Percentiles rank a stretch among this genome's conserved stretches.
Conservation (phyloP, 2,797 vertebrate species). For the Pagetopsis macropterus region DNA sequence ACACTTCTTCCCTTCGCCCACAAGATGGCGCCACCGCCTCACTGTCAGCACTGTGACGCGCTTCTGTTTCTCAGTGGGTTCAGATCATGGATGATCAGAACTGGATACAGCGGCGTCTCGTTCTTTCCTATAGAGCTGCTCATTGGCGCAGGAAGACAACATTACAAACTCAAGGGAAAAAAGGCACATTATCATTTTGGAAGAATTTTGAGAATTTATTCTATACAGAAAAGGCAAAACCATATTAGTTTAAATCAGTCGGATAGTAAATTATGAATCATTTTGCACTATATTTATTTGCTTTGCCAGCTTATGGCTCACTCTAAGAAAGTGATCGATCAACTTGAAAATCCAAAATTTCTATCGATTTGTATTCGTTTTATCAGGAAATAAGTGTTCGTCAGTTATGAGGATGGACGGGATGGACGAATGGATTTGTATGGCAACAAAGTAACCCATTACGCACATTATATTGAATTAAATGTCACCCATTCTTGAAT, state of each 20-base stretch:
- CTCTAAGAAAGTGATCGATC: not conserved
- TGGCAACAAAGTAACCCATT: not conserved
- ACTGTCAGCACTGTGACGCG: not conserved
- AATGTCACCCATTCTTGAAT: not conserved
- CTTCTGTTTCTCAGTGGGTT: not conserved
- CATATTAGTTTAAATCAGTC: not conserved
- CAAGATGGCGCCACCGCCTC: conserved; percentile 2
- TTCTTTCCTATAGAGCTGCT: no score
- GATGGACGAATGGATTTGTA: not conserved
- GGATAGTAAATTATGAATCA: not conserved
- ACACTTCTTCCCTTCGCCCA: not conserved
- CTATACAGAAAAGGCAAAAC: not conserved
- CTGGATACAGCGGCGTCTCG: no score
- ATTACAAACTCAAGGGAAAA: not conserved
- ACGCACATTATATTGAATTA: not conserved
- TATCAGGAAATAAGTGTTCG: not conserved
- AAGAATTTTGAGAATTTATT: not conserved
- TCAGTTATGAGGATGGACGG: not conserved
- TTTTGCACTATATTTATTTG: not conserved
- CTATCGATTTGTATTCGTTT: not conserved
- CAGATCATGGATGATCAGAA: no score
- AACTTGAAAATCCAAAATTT: not conserved
- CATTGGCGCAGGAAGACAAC: no score
- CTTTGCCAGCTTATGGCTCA: not conserved
- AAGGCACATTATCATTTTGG: no score